These are phyloP conservation scores for Cantharis lateralis DNA, from an alignment of 2,888 invertebrate species.

Conservation along the genomic window DNA sequence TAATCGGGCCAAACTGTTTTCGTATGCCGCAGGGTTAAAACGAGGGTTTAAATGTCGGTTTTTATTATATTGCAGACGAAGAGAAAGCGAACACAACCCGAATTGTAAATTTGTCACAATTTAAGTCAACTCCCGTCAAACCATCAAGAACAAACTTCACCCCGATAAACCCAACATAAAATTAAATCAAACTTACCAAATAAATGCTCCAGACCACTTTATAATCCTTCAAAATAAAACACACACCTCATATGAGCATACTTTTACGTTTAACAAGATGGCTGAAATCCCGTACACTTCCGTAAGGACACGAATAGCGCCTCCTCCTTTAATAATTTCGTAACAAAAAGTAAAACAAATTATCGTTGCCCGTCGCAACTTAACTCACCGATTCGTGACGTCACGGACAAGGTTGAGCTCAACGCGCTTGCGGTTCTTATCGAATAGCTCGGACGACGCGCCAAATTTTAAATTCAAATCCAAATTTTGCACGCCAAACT, in stretches of 20 bases:
- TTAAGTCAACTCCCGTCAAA: background rate
- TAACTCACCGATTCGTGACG: conserved; percentile 43
- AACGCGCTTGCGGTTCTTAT: conserved; percentile 42
- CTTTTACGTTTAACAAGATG: conserved; percentile 57
- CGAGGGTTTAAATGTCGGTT: conserved; percentile 10
- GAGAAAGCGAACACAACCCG: conserved; percentile 26
- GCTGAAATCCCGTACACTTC: conserved; percentile 55
- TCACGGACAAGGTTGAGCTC: conserved; percentile 51
- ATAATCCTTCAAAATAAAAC: conserved; percentile 52
- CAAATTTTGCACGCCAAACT: background rate
- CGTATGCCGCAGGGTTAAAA: conserved; percentile 2
- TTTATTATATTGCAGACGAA: conserved; percentile 3
- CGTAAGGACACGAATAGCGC: conserved; percentile 34
- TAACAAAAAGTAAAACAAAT: background rate
- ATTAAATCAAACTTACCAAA: conserved; percentile 52
- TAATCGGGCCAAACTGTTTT: conserved; percentile 6
- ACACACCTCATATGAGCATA: conserved; percentile 58
- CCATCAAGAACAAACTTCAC: background rate
- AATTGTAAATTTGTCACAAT: background rate
- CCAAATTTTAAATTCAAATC: conserved; percentile 18
- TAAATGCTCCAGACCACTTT: conserved; percentile 50
- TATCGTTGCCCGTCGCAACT: conserved; percentile 44
- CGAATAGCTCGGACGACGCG: conserved; percentile 23
- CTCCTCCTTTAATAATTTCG: background rate
- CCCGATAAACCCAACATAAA: background rate